Evolutionary conservation across 2,113 vertebrate species (phyloP).

Genomic region (Candoia aspera): DNA sequence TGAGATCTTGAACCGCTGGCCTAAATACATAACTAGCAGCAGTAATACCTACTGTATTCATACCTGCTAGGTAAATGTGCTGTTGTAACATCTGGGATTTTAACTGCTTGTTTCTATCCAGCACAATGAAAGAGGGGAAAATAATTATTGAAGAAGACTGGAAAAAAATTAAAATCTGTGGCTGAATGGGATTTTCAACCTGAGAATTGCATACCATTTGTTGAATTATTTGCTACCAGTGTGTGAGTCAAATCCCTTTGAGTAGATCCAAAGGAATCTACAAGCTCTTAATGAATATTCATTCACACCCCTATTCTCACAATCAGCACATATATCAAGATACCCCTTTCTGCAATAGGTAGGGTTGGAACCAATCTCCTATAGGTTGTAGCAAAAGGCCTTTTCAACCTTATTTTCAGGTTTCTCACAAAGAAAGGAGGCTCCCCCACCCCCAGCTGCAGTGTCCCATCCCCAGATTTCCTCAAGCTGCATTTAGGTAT

Average conservation of each 20-base stretch:
- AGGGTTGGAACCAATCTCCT: background rate
- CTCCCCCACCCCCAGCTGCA: background rate
- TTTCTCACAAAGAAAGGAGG: background rate
- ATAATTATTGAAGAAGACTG: constrained; percentile 52
- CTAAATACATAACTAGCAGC: background rate
- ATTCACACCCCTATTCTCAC: background rate
- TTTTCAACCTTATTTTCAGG: background rate
- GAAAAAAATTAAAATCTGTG: constrained; percentile 50
- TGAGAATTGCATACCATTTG: background rate
- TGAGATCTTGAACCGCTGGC: background rate
- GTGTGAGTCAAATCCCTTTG: background rate
- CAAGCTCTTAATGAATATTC: background rate
- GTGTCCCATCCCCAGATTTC: background rate
- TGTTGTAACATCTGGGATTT: background rate
- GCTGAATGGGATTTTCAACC: background rate
- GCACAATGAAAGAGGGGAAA: constrained; percentile 64
- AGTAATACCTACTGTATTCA: background rate
- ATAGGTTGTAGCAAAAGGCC: background rate
- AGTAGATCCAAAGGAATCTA: background rate
- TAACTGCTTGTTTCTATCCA: constrained; percentile 50
- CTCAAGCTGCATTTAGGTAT: background rate
- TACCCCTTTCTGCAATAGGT: background rate
- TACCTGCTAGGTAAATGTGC: background rate
- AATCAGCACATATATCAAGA: background rate
- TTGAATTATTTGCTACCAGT: background rate